These are phyloP conservation scores for Acrobeloides nanus DNA, from an alignment of 2,888 invertebrate genomes.

Conservation along the genomic window DNA sequence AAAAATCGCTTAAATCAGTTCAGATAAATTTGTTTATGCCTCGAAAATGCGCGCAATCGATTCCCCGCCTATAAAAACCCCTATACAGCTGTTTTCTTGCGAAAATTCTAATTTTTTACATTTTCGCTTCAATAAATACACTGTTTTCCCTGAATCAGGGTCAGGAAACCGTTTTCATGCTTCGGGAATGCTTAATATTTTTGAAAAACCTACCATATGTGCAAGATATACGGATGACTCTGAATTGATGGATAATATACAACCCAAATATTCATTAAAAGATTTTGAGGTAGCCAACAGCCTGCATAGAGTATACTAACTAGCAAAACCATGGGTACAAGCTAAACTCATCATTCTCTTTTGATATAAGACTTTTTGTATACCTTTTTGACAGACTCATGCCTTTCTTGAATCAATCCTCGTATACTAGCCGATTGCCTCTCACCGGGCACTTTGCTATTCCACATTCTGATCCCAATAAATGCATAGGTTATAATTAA, in stretches of 20 bases:
- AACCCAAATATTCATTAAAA: slow-evolving; percentile 49
- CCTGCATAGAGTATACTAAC: slow-evolving; percentile 48
- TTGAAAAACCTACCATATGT: slow-evolving; percentile 35
- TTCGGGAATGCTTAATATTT: too few species aligned
- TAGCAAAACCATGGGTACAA: slow-evolving; percentile 51
- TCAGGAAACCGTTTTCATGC: too few species aligned
- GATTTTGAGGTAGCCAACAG: slow-evolving; percentile 52
- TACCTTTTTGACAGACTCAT: slow-evolving; percentile 52
- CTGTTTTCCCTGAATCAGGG: too few species aligned
- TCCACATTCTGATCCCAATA: slow-evolving; percentile 52
- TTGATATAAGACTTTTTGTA: neutral
- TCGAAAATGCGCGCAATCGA: too few species aligned
- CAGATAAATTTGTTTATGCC: too few species aligned
- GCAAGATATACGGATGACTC: slow-evolving; percentile 44
- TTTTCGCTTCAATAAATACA: too few species aligned
- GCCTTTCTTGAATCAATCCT: slow-evolving; percentile 37
- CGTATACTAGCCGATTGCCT: slow-evolving; percentile 26
- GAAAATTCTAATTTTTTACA: too few species aligned
- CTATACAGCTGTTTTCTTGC: too few species aligned
- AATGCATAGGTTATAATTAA: slow-evolving; percentile 50
- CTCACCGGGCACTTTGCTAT: slow-evolving; percentile 42
- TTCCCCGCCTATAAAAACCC: too few species aligned
- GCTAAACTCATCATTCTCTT: slow-evolving; percentile 27
- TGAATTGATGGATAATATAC: slow-evolving; percentile 35
- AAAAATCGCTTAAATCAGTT: too few species aligned